A percentile compares a stretch with the other conserved stretches of the same genome.
phyloP scores from a whole-genome alignment of 2,888 invertebrate genomes.

The Xylophagus ater region DNA sequence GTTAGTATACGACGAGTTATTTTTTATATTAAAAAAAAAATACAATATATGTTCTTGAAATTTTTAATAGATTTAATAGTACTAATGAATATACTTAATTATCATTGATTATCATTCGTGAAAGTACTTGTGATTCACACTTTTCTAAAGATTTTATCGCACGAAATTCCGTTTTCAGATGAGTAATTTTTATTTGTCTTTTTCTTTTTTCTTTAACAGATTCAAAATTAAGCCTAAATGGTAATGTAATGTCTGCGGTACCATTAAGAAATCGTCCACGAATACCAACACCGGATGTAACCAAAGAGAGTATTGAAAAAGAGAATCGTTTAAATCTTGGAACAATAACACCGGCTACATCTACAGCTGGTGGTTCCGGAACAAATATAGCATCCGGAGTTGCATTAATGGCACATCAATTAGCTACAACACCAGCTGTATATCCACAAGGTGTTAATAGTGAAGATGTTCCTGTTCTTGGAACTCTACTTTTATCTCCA shows the following conservation, averaged over 20 bases:
- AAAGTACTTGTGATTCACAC: not conserved
- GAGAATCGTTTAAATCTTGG: slow-evolving; percentile 49
- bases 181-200: not conserved
- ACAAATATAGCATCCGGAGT: slow-evolving; percentile 45
- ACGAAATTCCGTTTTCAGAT: not conserved
- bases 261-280: slow-evolving; percentile 61
- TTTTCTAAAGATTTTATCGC: not conserved
- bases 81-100: slow-evolving; percentile 7
- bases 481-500: slow-evolving; percentile 66
- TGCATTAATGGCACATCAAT: slow-evolving; percentile 54
- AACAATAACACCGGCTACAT: slow-evolving; percentile 10
- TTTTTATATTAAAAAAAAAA: no score
- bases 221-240: slow-evolving; percentile 52
- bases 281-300: slow-evolving; percentile 79
- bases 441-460: slow-evolving; percentile 35
- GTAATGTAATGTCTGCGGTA: slow-evolving; percentile 46
- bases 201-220: slow-evolving; percentile 36
- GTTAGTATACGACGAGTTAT: slow-evolving; percentile 42
- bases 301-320: slow-evolving; percentile 64
- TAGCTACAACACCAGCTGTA: slow-evolving; percentile 42
- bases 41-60: no score
- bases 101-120: not conserved
- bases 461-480: slow-evolving; percentile 60
- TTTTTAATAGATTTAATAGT: no score
- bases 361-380: slow-evolving; percentile 28